Evolutionary conservation across 92 coral and sea anemone species (phyloP), one percentile per base, ranked within the genome.

Genomic region (Bergia puertoricense): DNA sequence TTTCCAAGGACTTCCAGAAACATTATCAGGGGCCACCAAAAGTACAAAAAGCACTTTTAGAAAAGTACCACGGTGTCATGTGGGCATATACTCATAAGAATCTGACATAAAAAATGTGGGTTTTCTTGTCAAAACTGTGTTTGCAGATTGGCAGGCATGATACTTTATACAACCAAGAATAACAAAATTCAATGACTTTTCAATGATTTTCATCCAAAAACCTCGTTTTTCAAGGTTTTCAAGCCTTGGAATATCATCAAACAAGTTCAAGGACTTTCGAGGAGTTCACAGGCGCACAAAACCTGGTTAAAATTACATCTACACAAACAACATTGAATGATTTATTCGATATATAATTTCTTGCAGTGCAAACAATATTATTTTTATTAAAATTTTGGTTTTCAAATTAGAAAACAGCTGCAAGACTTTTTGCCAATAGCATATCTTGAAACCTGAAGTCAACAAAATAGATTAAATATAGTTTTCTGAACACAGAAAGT

Each of bases 401-500:
- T 62, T 62, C 18, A 4, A 62, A 62, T 18, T 18, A 62, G 68
- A 62, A 62, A 62, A 18, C 20, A 62, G 30, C 23, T 62, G 69
- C 69, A 14, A 62, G 69, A 7, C 69, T 62, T 62, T 62, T 62
- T 62, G 38, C 8, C 54, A 77, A 77, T 38, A 37, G 40, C 40
- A 74, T 62, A 18, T 62, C 69, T 62, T 22, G 69, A 62, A 62
- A 62, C 23, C 23, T 62, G 14, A 18, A 62, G 68, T 62, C 68
- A 62, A 62, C 79, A 41, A 5, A 41, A 36, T 13, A 38, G 72
- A 54, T 81, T 48, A 13, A 59, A 14, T 20, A 23, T 0, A 15
- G n/a, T 56, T 62, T 81, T 37, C 9, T 39, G 38, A 81, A 56
- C 85, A 81, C 85, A 81, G 39, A 81, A 40, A 56, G 71, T 59